phyloP scores from a whole-genome alignment of 2,797 vertebrate species.

The Avahi laniger region DNA sequence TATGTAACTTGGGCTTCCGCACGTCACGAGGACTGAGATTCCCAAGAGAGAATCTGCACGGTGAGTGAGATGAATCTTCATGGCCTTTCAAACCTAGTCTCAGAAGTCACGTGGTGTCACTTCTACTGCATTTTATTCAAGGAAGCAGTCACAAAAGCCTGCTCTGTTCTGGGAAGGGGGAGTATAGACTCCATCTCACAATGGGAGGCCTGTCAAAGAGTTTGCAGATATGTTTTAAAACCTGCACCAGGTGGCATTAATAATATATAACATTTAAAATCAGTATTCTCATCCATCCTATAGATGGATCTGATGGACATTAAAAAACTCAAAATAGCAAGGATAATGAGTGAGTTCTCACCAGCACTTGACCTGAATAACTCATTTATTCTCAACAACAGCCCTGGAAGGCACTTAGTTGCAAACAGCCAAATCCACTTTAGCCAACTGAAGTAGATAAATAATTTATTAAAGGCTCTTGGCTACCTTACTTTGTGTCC shows the following conservation, averaged over 20 bases:
- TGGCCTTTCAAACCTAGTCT: background rate
- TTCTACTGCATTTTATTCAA: background rate
- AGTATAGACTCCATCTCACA: background rate
- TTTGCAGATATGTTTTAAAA: slow-evolving; percentile 37
- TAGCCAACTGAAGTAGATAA: background rate
- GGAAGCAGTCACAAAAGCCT: background rate
- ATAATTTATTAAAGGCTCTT: background rate
- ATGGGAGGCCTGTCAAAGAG: background rate
- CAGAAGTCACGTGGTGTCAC: background rate
- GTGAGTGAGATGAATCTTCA: background rate
- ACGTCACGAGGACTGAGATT: background rate
- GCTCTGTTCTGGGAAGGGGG: background rate
- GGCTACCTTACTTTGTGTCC: background rate
- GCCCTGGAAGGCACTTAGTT: background rate
- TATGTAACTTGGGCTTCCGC: background rate
- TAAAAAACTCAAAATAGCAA: background rate
- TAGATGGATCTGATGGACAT: background rate
- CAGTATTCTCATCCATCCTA: background rate
- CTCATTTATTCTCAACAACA: background rate
- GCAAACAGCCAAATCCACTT: background rate
- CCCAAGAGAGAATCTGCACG: background rate
- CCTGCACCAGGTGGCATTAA: background rate
- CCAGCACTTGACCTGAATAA: slow-evolving; percentile 22
- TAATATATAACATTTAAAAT: background rate
- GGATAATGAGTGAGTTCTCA: background rate